Evolutionary conservation across 1,140 invertebrate genomes (phyloP).

Genomic region (Philaenus spumarius): DNA sequence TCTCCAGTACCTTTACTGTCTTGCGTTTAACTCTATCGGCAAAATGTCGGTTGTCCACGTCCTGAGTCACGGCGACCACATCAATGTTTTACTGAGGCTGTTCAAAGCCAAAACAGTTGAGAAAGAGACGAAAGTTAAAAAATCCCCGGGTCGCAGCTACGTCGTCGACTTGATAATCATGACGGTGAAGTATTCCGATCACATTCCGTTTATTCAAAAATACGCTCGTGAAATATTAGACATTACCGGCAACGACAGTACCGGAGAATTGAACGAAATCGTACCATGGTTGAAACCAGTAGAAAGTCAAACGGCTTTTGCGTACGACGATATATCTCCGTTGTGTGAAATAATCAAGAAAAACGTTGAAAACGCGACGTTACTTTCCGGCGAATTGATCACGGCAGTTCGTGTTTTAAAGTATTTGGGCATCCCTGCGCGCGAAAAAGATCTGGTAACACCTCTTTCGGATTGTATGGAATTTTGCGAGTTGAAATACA

Average conservation of each 20-base stretch:
- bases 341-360: constrained; percentile 62
- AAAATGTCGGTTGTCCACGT: constrained; percentile 60
- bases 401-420: constrained; percentile 62
- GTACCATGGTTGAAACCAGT: constrained; percentile 68
- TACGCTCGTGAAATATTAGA: constrained; percentile 56
- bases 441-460: constrained; percentile 42
- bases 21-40: constrained; percentile 60
- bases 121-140: constrained; percentile 51
- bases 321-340: constrained; percentile 67
- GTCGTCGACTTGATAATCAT: constrained; percentile 53
- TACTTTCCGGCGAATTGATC: constrained; percentile 65
- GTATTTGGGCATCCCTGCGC: constrained; percentile 56
- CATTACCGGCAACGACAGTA: constrained; percentile 47
- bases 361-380: constrained; percentile 63
- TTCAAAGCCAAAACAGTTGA: constrained; percentile 46
- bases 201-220: constrained; percentile 66
- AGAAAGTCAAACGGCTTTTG: constrained; percentile 57
- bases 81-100: constrained; percentile 58
- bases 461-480: constrained; percentile 53
- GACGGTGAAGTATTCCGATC: constrained; percentile 59
- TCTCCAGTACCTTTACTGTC: constrained; percentile 61
- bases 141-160: constrained; percentile 68
- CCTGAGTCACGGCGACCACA: constrained; percentile 58
- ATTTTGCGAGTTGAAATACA: constrained; percentile 78
- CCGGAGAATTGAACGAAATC: constrained; percentile 59